phyloP scores from a whole-genome alignment of 2,797 vertebrate species.

The Danio kyathit region DNA sequence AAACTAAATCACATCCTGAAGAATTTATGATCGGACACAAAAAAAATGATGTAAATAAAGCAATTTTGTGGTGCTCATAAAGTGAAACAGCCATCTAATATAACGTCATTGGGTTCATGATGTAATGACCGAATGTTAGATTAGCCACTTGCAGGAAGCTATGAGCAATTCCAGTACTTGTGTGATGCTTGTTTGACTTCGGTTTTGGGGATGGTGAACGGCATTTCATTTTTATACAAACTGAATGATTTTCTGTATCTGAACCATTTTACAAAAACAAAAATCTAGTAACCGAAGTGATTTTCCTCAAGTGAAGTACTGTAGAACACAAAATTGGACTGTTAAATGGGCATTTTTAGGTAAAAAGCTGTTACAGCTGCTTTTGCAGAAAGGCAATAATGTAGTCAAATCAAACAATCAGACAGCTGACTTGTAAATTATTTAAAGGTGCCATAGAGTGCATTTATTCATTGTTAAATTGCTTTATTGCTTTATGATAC shows the following conservation, averaged over 20 bases:
- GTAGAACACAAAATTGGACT: background rate
- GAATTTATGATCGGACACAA: background rate
- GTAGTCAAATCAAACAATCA: background rate
- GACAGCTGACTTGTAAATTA: constrained; percentile 1
- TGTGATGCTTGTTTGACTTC: background rate
- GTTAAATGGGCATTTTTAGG: background rate
- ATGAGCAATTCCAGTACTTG: constrained; percentile 1
- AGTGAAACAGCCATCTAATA: background rate
- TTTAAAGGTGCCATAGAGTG: no score
- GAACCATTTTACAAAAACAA: background rate
- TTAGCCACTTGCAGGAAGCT: constrained; percentile 31
- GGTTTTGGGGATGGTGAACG: background rate
- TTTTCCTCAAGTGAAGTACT: background rate
- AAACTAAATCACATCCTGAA: background rate
- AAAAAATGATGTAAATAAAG: background rate
- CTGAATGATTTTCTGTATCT: background rate
- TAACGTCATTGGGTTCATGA: background rate
- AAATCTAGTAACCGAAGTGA: background rate
- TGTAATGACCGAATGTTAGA: constrained; percentile 2
- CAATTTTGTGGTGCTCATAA: background rate
- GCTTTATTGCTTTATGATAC: no score
- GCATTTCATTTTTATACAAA: background rate
- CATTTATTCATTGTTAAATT: no score
- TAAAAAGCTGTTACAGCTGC: background rate
- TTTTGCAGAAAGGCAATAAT: background rate